These are phyloP conservation scores for Morpho deidamia DNA, from an alignment of 2,888 invertebrate species.

Conservation along the genomic window DNA sequence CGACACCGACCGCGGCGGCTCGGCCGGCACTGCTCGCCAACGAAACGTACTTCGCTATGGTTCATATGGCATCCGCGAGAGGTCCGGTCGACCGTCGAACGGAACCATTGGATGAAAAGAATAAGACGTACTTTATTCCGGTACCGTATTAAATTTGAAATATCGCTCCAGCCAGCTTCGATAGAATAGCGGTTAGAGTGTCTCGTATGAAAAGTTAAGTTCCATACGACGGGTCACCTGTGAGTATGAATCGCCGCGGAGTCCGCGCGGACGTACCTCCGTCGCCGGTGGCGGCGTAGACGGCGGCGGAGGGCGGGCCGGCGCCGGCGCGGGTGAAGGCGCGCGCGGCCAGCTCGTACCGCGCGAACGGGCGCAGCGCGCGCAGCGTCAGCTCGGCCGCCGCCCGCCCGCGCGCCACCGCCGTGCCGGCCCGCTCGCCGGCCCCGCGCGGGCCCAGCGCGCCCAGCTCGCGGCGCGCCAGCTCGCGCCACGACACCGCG, in stretches of 20 bases:
- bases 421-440: conserved; percentile 34
- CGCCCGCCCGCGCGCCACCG: conserved; percentile 81
- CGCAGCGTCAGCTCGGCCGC: conserved; percentile 80
- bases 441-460: conserved; percentile 34
- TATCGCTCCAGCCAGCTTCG: too few relatives aligned
- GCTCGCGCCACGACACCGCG: conserved; percentile 79
- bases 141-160: too few relatives aligned
- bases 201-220: too few relatives aligned
- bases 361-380: conserved; percentile 84
- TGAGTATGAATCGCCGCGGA: too few relatives aligned
- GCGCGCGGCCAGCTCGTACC: conserved; percentile 87
- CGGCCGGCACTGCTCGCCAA: conserved; percentile 81
- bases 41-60: too few relatives aligned
- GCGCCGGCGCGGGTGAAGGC: conserved; percentile 90
- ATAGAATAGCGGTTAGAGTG: too few relatives aligned
- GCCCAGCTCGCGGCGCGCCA: conserved; percentile 30
- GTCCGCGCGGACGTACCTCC: conserved; percentile 74
- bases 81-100: not conserved
- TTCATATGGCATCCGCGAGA: too few relatives aligned
- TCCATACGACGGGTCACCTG: too few relatives aligned
- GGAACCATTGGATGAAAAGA: too few relatives aligned
- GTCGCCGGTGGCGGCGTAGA: conserved; percentile 86
- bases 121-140: too few relatives aligned
- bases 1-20: conserved; percentile 82
- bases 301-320: conserved; percentile 85